Conservation (phyloP, 2,888 invertebrate species). For the Patella depressa region DNA sequence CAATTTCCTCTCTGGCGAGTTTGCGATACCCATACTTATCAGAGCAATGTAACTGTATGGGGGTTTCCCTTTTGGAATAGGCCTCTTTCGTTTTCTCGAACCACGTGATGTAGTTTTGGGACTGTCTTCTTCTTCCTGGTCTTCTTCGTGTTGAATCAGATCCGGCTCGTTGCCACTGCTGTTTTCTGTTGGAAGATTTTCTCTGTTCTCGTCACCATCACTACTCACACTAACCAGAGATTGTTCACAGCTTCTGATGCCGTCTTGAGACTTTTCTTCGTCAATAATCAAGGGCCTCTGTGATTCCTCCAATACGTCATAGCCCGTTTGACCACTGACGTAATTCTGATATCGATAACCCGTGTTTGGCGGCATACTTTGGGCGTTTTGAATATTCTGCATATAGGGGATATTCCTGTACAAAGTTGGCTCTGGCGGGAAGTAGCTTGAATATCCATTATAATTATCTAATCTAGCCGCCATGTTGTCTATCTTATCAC, state of each 20-base stretch:
- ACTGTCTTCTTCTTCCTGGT: constrained; percentile 14
- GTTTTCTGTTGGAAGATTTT: background rate
- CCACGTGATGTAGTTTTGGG: constrained; percentile 6
- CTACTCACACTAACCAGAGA: background rate
- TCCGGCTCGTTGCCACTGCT: constrained; percentile 8
- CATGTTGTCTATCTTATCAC: constrained; percentile 6
- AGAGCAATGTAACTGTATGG: constrained; percentile 66
- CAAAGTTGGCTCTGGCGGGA: background rate
- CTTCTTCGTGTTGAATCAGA: constrained; percentile 4
- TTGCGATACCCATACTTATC: constrained; percentile 63
- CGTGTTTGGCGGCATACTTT: background rate
- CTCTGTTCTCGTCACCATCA: background rate
- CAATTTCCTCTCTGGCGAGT: constrained; percentile 45
- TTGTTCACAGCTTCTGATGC: background rate
- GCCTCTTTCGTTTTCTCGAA: constrained; percentile 52
- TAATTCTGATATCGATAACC: background rate
- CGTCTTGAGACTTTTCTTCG: constrained; percentile 4
- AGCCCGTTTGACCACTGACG: background rate
- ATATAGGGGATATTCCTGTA: background rate
- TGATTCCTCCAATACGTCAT: background rate
- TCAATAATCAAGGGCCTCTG: background rate
- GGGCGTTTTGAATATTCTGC: background rate
- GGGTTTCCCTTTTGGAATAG: constrained; percentile 59
- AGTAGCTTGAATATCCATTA: constrained; percentile 5
- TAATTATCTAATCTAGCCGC: background rate